Percentiles rank a stretch among this genome's conserved stretches.
Conservation (phyloP, 2,888 invertebrate genomes). For the Neocrepidodera transversa region DNA sequence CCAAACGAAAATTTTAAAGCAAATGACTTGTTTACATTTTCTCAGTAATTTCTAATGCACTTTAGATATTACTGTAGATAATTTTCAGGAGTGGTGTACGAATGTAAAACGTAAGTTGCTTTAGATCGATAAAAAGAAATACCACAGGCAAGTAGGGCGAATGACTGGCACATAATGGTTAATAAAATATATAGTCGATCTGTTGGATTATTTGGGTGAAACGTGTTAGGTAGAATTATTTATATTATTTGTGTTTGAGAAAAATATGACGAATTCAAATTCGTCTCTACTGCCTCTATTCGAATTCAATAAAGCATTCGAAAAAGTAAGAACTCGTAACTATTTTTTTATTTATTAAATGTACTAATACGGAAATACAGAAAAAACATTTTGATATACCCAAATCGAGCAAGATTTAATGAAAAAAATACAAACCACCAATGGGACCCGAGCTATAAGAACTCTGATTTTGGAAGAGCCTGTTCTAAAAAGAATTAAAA, state of each 20-base stretch:
- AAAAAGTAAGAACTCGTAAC: conserved; percentile 23
- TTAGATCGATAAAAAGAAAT: conserved; percentile 9
- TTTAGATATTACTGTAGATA: conserved; percentile 12
- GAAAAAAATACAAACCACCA: too few relatives aligned
- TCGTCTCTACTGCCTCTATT: conserved; percentile 3
- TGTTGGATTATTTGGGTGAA: conserved; percentile 1
- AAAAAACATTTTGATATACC: too few relatives aligned
- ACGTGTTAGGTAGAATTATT: conserved; percentile 21
- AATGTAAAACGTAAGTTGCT: conserved; percentile 6
- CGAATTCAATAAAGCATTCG: conserved; percentile 27
- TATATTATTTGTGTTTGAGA: conserved; percentile 18
- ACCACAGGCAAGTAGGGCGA: conserved; percentile 3
- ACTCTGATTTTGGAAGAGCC: too few relatives aligned
- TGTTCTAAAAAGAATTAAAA: too few relatives aligned
- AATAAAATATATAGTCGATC: conserved; percentile 3
- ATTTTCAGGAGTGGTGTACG: conserved; percentile 10
- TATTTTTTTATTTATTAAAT: conserved; percentile 18
- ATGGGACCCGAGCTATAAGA: too few relatives aligned
- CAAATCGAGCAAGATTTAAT: too few relatives aligned
- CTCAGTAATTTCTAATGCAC: conserved; percentile 6
- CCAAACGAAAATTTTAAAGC: background rate
- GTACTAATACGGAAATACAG: too few relatives aligned
- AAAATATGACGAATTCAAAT: conserved; percentile 26
- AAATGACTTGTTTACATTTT: conserved; percentile 12
- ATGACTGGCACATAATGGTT: background rate